Conservation (phyloP, 2,888 invertebrate species). For the Tetragnatha montana region DNA sequence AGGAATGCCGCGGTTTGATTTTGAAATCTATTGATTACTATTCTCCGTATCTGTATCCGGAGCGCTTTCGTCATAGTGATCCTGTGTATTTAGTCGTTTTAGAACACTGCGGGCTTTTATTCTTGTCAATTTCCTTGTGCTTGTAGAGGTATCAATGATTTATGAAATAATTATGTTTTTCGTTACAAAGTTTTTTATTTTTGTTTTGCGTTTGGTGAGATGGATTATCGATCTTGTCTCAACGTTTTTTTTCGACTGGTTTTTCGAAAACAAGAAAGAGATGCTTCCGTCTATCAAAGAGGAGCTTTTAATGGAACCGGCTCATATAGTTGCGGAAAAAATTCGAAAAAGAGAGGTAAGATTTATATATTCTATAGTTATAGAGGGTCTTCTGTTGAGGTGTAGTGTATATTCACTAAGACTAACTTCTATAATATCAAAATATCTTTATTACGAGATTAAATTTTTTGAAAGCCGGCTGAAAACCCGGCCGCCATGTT, state of each 20-base stretch:
- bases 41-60: neutral
- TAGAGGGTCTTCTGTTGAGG: neutral
- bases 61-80: neutral
- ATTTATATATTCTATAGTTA: neutral
- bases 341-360: constrained; percentile 76
- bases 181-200: neutral
- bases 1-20: neutral
- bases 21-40: neutral
- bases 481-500: no score
- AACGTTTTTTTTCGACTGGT: constrained; percentile 39
- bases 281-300: constrained; percentile 74
- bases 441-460: neutral
- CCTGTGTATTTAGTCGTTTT: neutral
- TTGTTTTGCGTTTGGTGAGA: constrained; percentile 34
- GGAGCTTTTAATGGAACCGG: constrained; percentile 75
- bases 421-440: no score
- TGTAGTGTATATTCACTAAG: no score
- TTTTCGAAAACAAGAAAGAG: constrained; percentile 51
- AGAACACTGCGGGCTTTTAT: neutral
- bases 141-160: neutral
- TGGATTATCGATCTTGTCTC: constrained; percentile 41
- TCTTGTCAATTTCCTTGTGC: neutral
- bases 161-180: neutral
- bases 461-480: neutral
- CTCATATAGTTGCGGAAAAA: constrained; percentile 74